Base-by-base conservation (phyloP, 92 coral and sea anemone species). In the Heteractis magnifica region DNA sequence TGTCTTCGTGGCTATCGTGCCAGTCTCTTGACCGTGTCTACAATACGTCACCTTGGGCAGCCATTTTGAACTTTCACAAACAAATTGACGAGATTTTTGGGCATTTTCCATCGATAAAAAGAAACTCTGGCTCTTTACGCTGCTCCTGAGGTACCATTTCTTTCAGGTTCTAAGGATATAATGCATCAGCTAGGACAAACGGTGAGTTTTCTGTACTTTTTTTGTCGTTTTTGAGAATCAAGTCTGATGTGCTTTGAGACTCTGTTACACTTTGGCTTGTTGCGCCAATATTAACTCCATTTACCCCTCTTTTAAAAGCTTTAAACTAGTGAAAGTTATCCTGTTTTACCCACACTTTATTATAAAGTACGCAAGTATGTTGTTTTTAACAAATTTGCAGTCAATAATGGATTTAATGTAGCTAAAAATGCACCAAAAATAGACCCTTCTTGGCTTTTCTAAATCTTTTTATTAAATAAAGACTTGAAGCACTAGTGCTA, bases 121-220 rank as follows among this genome's bases (percentile, higher is more conserved):
- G 41, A 49, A 65, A 85, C 77, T 85, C 88, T 85, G 88, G 88
- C 88, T 78, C 72, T 71, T 5, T 85, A 48, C 65, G 53, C 81
- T 55, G 59, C 83, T 20, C 56, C 88, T 13, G 83, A 85, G 19
- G 72, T 78, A 58, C 83, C 83, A 20, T 77, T 52, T 73, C 74
- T 78, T n/a, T 59, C 71, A 13, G 71, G 77, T n/a, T 65, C 65
- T 14, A 59, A 86, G 53, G 88, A 87, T 77, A 93, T 93, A 89
- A 93, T 93, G 98, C 98, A 93, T 86, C 95, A 91, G 56, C 82
- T 93, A 16, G 98, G 98, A 77, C 98, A 91, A 20, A 93, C 93
- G 93, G 98, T 82, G 62, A 83, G 88, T 68, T 65, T 79, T 52
- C 34, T 48, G 49, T 41, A 26, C 41, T 2, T 11, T 16, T 16